phyloP scores from a whole-genome alignment of 2,888 invertebrate genomes.

The Lasioglossum zephyrum region DNA sequence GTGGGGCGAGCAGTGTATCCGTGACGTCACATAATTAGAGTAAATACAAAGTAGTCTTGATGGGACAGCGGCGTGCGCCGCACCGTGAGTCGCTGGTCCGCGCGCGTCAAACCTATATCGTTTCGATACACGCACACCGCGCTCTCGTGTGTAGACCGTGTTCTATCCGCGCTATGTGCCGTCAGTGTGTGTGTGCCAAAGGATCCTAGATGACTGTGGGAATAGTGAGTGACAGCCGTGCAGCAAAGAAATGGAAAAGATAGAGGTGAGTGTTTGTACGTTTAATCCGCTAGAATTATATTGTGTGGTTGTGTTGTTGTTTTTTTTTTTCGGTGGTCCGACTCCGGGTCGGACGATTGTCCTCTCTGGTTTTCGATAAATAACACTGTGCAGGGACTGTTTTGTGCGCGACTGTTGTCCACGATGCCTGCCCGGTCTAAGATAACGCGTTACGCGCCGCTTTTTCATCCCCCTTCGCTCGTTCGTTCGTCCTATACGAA shows the following conservation, averaged over 20 bases:
- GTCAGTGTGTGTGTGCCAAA: conserved; percentile 77
- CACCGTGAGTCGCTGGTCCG: conserved; percentile 83
- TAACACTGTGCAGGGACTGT: background rate
- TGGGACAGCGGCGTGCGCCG: conserved; percentile 88
- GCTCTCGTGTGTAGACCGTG: conserved; percentile 58
- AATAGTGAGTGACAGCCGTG: conserved; percentile 80
- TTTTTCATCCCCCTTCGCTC: conserved; percentile 38
- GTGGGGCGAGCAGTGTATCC: conserved; percentile 83
- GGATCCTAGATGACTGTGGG: conserved; percentile 81
- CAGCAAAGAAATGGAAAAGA: conserved; percentile 82
- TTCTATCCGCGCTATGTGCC: conserved; percentile 73
- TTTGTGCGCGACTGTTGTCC: background rate
- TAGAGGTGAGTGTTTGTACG: conserved; percentile 79
- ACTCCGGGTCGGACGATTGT: background rate
- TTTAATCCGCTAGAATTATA: background rate
- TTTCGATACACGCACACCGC: conserved; percentile 71
- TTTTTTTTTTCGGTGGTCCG: background rate
- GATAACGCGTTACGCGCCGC: conserved; percentile 39
- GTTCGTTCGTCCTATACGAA: conserved; percentile 56
- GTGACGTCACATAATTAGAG: conserved; percentile 90
- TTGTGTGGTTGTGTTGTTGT: background rate
- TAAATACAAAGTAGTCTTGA: conserved; percentile 89
- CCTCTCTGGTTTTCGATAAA: background rate
- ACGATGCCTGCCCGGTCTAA: conserved; percentile 4
- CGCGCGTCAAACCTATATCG: conserved; percentile 78